Base-by-base conservation (phyloP, 2,888 invertebrate species). In the Ceraclea dissimilis region DNA sequence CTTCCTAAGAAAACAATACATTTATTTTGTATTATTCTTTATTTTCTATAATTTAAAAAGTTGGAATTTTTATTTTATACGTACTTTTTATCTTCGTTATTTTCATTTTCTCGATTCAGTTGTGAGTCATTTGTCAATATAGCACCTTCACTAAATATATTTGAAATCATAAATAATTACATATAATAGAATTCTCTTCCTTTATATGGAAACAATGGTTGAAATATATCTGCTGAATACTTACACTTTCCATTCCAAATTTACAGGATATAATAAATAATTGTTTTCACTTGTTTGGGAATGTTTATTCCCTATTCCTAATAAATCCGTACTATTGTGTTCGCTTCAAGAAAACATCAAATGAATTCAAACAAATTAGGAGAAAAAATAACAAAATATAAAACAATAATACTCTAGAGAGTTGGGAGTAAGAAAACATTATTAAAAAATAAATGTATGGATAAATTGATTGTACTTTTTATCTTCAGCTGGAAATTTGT, bases 251-350 rank as follows among this genome's bases (percentile, higher is more conserved):
- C 55, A 63, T 50, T 63, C 64, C 55, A 65, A 63, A 18, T 64
- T 63, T 44, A 67, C 58, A 21, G 63, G 62, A 58, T 65, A 51
- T 55, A 64, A 62, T 55, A 64, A 62, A 59, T 57, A 50, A 19
- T 59, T 52, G 8, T 51, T 52, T 17, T 8, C 39, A 16, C 2
- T 31, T n/a, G 26, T 26, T 10, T 26, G 4, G 26, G 26, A 10
- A 6, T 26, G 5, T 6, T 26, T 26, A 6, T 26, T 26, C 8
- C 39, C 39, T 39, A 26, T 6, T 10, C 5, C 26, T 6, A 4
- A 50, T 47, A 46, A 59, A 22, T 61, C 58, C 34, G 56, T 58
- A 53, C 65, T 65, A 60, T 56, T 62, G 54, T 57, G 57, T 49
- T 56, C 56, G 57, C 56, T 49, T 51, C 54, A 21, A 44, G 56